phyloP scores from a whole-genome alignment of 2,113 vertebrate species.

The Pachycephala philippinensis region DNA sequence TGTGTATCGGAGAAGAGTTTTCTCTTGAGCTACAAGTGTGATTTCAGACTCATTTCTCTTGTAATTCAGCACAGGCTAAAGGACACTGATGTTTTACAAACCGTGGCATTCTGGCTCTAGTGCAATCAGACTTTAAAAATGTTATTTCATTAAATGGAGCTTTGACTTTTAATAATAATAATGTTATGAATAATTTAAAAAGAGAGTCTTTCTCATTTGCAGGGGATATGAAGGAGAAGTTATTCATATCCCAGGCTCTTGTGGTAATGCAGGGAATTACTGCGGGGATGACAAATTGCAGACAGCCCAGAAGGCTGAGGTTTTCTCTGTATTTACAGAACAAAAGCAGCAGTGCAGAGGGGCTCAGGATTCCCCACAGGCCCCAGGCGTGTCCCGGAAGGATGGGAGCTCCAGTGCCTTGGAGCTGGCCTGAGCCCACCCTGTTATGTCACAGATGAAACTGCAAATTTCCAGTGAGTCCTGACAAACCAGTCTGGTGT shows the following conservation, averaged over 20 bases:
- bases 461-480: not conserved
- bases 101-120: not conserved
- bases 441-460: accelerated
- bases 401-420: not conserved
- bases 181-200: conserved; percentile 13
- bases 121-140: not conserved
- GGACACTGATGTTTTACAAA: conserved; percentile 16
- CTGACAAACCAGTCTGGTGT: not conserved
- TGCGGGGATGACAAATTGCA: not conserved
- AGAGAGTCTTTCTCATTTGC: not conserved
- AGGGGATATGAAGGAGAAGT: not conserved
- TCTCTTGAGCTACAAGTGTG: not conserved
- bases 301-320: not conserved
- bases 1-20: not conserved
- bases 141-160: not conserved
- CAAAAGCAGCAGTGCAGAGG: not conserved
- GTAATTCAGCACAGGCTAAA: conserved; percentile 12
- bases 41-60: conserved; percentile 23
- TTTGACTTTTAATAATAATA: conserved; percentile 35
- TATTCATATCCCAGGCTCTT: not conserved
- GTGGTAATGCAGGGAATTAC: not conserved
- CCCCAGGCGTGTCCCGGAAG: not conserved
- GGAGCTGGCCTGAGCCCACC: not conserved
- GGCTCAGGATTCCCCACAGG: not conserved
- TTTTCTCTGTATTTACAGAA: not conserved